These are phyloP conservation scores for Hemithea aestivaria DNA, from an alignment of 2,888 invertebrate species.

Conservation along the genomic window DNA sequence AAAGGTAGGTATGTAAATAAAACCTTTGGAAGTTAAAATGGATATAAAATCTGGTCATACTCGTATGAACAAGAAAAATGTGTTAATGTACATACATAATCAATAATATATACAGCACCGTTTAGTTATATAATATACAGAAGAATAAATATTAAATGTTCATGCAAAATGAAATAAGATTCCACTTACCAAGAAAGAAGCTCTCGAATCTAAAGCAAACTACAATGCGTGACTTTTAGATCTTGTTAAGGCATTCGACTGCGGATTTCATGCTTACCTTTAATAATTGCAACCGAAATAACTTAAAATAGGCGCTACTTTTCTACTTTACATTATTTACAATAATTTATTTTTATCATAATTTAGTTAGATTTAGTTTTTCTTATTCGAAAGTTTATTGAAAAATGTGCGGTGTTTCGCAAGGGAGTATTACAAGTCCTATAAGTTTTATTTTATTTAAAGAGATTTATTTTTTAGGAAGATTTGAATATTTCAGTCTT, in stretches of 20 bases:
- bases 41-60: no score
- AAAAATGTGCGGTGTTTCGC: not conserved
- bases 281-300: constrained; percentile 23
- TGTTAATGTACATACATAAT: no score
- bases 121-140: not conserved
- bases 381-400: not conserved
- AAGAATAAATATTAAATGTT: not conserved
- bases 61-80: no score
- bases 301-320: constrained; percentile 6
- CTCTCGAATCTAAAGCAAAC: constrained; percentile 48
- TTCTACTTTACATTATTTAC: no score
- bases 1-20: no score
- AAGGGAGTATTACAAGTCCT: constrained; percentile 2
- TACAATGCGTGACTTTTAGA: constrained; percentile 38
- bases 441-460: no score
- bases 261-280: constrained; percentile 51
- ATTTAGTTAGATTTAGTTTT: no score
- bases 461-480: no score
- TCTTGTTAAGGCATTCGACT: constrained; percentile 38
- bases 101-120: not conserved
- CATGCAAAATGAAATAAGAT: constrained; percentile 21
- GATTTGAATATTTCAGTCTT: no score
- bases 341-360: no score
- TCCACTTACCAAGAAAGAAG: constrained; percentile 48
- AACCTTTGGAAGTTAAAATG: no score